Conservation (phyloP, 1,140 invertebrate species). For the Hyles euphorbiae region DNA sequence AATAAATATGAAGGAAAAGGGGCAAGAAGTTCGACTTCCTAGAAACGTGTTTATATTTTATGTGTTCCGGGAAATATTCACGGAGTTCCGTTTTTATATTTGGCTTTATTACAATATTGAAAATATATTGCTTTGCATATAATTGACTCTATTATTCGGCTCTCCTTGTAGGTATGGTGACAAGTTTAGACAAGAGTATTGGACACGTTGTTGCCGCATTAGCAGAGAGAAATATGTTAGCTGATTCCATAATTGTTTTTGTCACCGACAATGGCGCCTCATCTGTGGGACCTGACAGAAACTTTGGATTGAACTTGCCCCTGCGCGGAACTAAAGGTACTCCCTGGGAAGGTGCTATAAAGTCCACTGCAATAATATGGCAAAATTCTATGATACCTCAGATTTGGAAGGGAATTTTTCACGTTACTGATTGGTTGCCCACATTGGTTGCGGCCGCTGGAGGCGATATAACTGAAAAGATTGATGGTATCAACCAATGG, state of each 20-base stretch:
- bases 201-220: slow-evolving; percentile 82
- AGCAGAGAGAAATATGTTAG: slow-evolving; percentile 78
- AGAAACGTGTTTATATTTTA: too few relatives aligned
- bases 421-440: slow-evolving; percentile 90
- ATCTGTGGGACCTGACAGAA: slow-evolving; percentile 80
- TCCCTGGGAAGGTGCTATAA: slow-evolving; percentile 88
- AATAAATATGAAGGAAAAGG: too few relatives aligned
- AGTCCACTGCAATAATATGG: slow-evolving; percentile 85
- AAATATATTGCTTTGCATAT: slow-evolving; percentile 1
- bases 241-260: slow-evolving; percentile 83
- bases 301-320: slow-evolving; percentile 91
- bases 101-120: not conserved
- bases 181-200: slow-evolving; percentile 81
- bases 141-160: slow-evolving; percentile 42
- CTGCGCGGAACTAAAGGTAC: slow-evolving; percentile 85
- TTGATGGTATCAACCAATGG: slow-evolving; percentile 85
- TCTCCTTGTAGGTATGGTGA: slow-evolving; percentile 61
- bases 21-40: too few relatives aligned
- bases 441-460: slow-evolving; percentile 76
- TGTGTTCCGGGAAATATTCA: too few relatives aligned
- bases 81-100: not conserved
- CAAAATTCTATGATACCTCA: slow-evolving; percentile 78
- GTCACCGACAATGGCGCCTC: slow-evolving; percentile 87
- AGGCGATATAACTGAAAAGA: slow-evolving; percentile 14
- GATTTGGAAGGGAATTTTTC: slow-evolving; percentile 83